These are phyloP conservation scores for Plusia festucae DNA, from an alignment of 2,888 invertebrate genomes.

Conservation along the genomic window DNA sequence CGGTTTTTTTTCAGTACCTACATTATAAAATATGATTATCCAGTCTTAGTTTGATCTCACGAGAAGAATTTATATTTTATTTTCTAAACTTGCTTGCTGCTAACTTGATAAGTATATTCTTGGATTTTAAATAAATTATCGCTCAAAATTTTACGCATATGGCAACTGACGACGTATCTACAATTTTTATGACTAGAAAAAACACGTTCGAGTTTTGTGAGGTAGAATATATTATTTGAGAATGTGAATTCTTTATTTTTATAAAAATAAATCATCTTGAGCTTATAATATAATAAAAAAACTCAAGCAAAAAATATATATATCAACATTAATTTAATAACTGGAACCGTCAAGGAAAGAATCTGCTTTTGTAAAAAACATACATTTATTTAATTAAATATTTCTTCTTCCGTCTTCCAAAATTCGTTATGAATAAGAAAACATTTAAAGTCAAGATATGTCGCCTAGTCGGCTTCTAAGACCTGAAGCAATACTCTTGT, in stretches of 20 bases:
- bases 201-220: background rate
- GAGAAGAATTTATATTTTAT: background rate
- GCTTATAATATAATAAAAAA: too few relatives aligned
- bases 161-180: constrained; percentile 4
- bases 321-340: too few relatives aligned
- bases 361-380: too few relatives aligned
- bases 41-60: background rate
- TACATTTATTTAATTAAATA: too few relatives aligned
- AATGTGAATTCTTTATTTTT: background rate
- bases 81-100: constrained; percentile 2
- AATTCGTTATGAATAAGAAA: background rate
- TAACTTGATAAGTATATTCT: too few relatives aligned
- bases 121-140: constrained; percentile 1
- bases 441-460: constrained; percentile 13
- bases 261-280: too few relatives aligned
- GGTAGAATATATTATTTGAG: background rate
- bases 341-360: too few relatives aligned
- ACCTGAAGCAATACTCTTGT: constrained; percentile 16
- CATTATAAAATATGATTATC: background rate
- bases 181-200: constrained; percentile 1
- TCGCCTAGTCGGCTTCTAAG: background rate
- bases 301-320: too few relatives aligned
- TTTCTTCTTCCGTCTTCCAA: background rate
- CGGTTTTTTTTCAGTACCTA: background rate
- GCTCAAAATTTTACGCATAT: constrained; percentile 2